phyloP scores from a whole-genome alignment of 1,140 invertebrate genomes.

The Sinella curviseta region DNA sequence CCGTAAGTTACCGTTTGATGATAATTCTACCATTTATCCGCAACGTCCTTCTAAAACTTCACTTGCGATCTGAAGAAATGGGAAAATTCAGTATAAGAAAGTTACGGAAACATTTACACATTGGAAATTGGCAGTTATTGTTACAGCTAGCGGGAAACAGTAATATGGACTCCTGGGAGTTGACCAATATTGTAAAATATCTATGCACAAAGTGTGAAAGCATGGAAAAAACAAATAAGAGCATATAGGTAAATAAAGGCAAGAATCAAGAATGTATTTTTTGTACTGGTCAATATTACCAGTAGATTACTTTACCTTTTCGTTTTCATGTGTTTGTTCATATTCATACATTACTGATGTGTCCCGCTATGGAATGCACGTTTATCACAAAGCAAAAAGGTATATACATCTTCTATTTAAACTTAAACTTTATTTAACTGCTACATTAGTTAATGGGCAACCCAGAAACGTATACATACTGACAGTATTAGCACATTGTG shows the following conservation, averaged over 20 bases:
- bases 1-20: neutral
- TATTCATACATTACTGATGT: too few species aligned
- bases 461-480: too few species aligned
- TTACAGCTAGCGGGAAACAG: neutral
- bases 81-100: neutral
- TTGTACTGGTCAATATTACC: too few species aligned
- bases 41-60: neutral
- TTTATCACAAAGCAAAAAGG: too few species aligned
- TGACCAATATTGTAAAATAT: neutral
- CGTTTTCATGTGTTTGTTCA: too few species aligned
- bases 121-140: conserved; percentile 7
- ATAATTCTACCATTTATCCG: neutral
- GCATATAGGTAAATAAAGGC: neutral
- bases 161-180: neutral
- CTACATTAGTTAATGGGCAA: too few species aligned
- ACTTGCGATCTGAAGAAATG: neutral
- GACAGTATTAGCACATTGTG: too few species aligned
- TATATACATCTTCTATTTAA: too few species aligned
- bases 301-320: too few species aligned
- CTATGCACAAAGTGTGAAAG: neutral
- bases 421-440: too few species aligned
- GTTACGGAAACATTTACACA: neutral
- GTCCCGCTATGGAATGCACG: too few species aligned
- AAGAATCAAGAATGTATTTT: too few species aligned
- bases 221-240: neutral